Conservation (phyloP, 2,113 vertebrate genomes). For the Nibea albiflora region DNA sequence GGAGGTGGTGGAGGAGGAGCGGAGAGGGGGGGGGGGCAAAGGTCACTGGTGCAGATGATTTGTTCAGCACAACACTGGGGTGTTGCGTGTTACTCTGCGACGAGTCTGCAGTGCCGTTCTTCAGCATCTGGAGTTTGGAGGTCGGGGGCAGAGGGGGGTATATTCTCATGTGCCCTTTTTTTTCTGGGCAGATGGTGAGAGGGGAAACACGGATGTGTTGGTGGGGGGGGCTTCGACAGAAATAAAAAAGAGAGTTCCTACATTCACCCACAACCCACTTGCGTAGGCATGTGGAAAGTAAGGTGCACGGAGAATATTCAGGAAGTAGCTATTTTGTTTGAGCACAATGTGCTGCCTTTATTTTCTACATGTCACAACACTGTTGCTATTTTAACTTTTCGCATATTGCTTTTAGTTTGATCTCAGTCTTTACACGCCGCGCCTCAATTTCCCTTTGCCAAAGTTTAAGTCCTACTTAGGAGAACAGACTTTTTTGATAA, state of each 20-base stretch:
- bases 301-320: constrained; percentile 62
- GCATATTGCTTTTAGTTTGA: neutral
- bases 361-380: constrained; percentile 5
- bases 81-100: constrained; percentile 54
- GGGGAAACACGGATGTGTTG: constrained; percentile 75
- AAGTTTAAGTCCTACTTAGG: neutral
- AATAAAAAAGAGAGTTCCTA: constrained; percentile 67
- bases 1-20: neutral
- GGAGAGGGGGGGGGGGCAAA: constrained; percentile 51
- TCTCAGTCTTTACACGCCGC: neutral
- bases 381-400: neutral
- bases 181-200: constrained; percentile 75
- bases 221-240: constrained; percentile 48
- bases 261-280: constrained; percentile 65
- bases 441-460: neutral
- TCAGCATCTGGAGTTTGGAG: constrained; percentile 67
- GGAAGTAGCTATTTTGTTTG: constrained; percentile 54
- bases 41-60: constrained; percentile 78
- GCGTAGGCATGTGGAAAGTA: constrained; percentile 67
- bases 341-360: neutral
- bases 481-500: neutral
- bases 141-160: constrained; percentile 36
- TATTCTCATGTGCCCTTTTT: constrained; percentile 67
- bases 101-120: constrained; percentile 23
- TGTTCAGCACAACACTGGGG: constrained; percentile 54